These are phyloP conservation scores for Cyphomyrus discorhynchus DNA, from an alignment of 2,113 vertebrate species.

Conservation along the genomic window DNA sequence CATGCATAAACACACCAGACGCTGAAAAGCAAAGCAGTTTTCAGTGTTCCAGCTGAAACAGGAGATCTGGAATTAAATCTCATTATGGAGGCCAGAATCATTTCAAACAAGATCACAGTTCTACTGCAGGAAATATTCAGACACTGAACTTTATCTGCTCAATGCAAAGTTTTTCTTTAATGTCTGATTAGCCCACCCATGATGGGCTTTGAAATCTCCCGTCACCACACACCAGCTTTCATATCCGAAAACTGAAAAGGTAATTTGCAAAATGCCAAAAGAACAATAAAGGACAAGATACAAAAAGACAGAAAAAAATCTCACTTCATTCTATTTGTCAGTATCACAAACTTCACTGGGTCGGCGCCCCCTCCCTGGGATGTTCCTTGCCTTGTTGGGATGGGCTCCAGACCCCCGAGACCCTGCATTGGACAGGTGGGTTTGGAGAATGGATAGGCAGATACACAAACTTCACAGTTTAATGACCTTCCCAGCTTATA, in stretches of 20 bases:
- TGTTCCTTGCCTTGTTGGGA: background rate
- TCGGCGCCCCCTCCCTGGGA: background rate
- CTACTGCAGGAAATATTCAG: background rate
- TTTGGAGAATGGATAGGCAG: background rate
- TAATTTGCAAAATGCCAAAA: background rate
- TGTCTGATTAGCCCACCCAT: background rate
- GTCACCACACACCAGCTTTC: background rate
- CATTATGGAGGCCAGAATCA: background rate
- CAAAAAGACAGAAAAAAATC: background rate
- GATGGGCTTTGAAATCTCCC: background rate
- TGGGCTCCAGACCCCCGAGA: background rate
- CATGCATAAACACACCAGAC: background rate
- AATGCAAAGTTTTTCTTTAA: background rate
- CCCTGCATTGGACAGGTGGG: background rate
- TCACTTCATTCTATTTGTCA: background rate
- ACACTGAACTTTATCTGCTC: background rate
- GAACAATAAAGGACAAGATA: background rate
- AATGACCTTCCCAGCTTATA: background rate
- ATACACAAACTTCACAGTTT: background rate
- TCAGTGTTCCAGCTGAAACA: background rate
- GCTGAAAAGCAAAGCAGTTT: background rate
- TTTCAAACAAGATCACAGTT: background rate
- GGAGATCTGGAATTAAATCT: background rate
- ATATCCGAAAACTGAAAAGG: background rate
- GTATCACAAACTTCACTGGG: background rate